These are phyloP conservation scores for Nasonia vitripennis DNA, from an alignment of 1,140 invertebrate genomes.

Conservation along the genomic window DNA sequence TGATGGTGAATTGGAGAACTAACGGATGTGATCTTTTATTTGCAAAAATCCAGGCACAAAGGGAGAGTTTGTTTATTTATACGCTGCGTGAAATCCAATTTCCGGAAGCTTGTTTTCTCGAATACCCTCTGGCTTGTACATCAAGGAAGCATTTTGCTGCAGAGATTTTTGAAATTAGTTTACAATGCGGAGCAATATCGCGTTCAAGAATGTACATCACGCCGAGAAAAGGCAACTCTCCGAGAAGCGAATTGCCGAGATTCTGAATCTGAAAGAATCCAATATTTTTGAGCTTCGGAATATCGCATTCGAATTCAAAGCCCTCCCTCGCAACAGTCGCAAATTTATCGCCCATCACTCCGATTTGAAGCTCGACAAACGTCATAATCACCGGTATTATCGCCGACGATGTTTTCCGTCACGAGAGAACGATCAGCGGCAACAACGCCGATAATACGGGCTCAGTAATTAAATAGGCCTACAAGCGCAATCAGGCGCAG, in stretches of 20 bases:
- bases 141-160: neutral
- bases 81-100: neutral
- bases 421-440: neutral
- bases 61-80: neutral
- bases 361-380: neutral
- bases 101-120: neutral
- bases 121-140: too few relatives aligned
- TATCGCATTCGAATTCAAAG: too few relatives aligned
- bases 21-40: neutral
- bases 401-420: neutral
- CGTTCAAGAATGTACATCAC: neutral
- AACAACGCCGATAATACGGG: neutral
- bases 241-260: too few relatives aligned
- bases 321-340: too few relatives aligned
- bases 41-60: neutral
- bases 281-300: too few relatives aligned
- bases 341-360: neutral
- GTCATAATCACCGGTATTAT: neutral
- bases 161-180: neutral
- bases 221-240: neutral
- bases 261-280: too few relatives aligned
- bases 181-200: neutral
- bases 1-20: neutral
- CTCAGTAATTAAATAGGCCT: slow-evolving; percentile 30
- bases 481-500: neutral